A percentile compares a stretch with the other conserved stretches of the same genome.
Conservation (phyloP, 2,888 invertebrate genomes). For the Dryocosmus kuriphilus region DNA sequence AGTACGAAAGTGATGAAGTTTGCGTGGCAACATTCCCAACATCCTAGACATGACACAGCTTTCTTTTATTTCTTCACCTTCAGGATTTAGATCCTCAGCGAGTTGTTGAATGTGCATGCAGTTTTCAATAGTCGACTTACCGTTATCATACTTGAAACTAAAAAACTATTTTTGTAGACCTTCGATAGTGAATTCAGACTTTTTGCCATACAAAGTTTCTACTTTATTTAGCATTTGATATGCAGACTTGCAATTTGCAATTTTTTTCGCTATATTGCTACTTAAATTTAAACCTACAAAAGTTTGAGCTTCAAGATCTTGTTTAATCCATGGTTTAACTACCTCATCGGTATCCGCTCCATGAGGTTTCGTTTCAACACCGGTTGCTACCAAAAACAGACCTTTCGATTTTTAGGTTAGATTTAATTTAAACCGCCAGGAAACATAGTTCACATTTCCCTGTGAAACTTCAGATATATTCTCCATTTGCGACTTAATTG, state of each 20-base stretch:
- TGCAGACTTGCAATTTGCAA: conserved; percentile 54
- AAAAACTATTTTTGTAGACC: conserved; percentile 59
- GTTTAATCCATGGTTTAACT: too few relatives aligned
- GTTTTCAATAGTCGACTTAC: conserved; percentile 56
- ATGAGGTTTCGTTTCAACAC: too few relatives aligned
- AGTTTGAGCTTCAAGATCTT: conserved; percentile 62
- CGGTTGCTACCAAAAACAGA: conserved; percentile 44
- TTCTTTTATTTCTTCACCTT: too few relatives aligned
- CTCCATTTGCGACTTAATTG: too few relatives aligned
- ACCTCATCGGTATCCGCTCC: too few relatives aligned
- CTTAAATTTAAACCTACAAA: conserved; percentile 60
- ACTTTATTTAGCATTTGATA: conserved; percentile 51
- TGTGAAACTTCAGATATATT: too few relatives aligned
- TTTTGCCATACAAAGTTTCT: conserved; percentile 53
- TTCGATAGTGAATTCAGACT: conserved; percentile 51
- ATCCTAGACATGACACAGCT: too few relatives aligned
- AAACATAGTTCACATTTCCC: too few relatives aligned
- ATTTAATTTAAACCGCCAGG: conserved; percentile 51
- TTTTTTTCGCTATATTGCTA: conserved; percentile 53
- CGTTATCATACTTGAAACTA: conserved; percentile 56
- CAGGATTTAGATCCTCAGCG: too few relatives aligned
- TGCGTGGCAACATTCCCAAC: too few relatives aligned
- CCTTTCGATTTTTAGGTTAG: conserved; percentile 52
- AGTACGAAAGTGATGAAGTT: conserved; percentile 60
- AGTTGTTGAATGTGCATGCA: conserved; percentile 55